Evolutionary conservation across 2,113 vertebrate species (phyloP).

Genomic region (Ochotona curzoniae): DNA sequence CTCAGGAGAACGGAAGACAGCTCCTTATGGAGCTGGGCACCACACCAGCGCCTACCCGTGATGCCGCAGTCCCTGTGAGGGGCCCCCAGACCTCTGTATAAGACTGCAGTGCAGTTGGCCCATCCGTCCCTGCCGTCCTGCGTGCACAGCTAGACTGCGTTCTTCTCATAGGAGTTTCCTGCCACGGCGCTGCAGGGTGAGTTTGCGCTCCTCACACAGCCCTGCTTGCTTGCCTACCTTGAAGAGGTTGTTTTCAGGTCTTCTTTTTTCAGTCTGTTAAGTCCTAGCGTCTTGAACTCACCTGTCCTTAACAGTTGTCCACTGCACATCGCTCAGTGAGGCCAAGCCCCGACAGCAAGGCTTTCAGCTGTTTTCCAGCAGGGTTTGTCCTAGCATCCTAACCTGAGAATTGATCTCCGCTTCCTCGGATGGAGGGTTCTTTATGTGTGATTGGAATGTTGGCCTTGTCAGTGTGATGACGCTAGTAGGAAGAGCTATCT

Average conservation of each 20-base stretch:
- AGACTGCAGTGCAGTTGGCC: no score
- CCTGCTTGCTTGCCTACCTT: not conserved
- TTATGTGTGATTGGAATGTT: not conserved
- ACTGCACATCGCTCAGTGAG: not conserved
- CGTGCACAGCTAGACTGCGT: no score
- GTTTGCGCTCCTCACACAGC: not conserved
- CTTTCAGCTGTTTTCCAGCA: conserved; percentile 11
- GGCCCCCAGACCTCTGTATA: no score
- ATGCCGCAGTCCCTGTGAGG: no score
- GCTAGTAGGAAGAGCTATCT: not conserved
- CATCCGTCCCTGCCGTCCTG: no score
- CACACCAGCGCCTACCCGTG: no score
- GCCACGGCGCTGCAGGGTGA: no score
- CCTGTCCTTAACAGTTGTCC: not conserved
- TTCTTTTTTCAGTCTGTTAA: not conserved
- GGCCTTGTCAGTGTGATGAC: not conserved
- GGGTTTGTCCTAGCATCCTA: not conserved
- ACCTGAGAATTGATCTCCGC: not conserved
- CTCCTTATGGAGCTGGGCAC: no score
- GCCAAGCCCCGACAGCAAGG: not conserved
- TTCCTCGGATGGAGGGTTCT: not conserved
- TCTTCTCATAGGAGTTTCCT: no score
- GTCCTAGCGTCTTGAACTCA: not conserved
- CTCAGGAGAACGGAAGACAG: no score
- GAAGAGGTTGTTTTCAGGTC: not conserved